Evolutionary conservation across 2,888 invertebrate genomes (phyloP).

Genomic region (Aproaerema taeniolella): DNA sequence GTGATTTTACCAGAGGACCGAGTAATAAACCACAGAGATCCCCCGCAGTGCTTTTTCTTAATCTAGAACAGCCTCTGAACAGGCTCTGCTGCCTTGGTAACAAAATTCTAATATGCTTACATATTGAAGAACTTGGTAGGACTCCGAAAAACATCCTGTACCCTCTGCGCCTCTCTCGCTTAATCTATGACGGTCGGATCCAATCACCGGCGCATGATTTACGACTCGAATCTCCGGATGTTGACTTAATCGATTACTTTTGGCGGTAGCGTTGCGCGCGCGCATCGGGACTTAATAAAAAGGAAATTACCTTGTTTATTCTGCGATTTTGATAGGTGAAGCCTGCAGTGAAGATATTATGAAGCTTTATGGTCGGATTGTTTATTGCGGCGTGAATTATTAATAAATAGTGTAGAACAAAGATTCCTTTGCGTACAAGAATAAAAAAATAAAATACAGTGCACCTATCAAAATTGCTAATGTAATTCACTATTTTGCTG

Average conservation of each 20-base stretch:
- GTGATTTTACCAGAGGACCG: not conserved
- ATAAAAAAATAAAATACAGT: not conserved
- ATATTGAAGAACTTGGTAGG: not conserved
- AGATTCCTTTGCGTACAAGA: not conserved
- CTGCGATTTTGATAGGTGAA: not conserved
- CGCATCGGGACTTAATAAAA: not conserved
- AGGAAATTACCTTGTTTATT: not conserved
- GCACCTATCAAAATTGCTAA: not conserved
- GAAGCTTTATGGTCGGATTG: not conserved
- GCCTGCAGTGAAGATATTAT: not conserved
- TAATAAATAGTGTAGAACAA: not conserved
- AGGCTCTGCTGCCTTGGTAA: not conserved
- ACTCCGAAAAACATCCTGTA: not conserved
- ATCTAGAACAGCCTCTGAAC: not conserved
- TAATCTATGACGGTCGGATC: not conserved
- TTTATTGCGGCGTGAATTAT: not conserved
- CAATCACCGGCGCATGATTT: not conserved
- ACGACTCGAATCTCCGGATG: conserved; percentile 16
- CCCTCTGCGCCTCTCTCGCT: not conserved
- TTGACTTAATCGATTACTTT: conserved; percentile 20
- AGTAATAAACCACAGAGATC: not conserved
- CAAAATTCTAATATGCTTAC: not conserved
- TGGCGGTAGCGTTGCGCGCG: conserved; percentile 1
- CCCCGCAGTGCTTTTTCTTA: not conserved
- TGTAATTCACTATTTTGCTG: too few relatives aligned